These are phyloP conservation scores for Serranus cabrilla DNA, from an alignment of 2,797 vertebrate genomes.

Conservation along the genomic window DNA sequence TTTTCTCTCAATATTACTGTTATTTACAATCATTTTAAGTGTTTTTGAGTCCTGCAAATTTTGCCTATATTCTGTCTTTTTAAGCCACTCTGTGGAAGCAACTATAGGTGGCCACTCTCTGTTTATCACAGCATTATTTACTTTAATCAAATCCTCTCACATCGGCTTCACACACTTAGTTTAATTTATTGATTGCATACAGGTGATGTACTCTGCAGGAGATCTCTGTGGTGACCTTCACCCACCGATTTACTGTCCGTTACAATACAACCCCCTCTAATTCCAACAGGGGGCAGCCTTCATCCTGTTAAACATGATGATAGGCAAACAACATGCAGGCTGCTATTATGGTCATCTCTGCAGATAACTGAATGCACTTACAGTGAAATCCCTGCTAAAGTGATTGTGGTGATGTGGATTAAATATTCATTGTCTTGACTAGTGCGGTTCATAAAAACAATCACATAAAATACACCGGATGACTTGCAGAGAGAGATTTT, in stretches of 20 bases:
- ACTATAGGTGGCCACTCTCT: constrained; percentile 18
- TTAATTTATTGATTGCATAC: constrained; percentile 73
- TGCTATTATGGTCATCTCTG: background rate
- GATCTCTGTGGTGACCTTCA: constrained; percentile 59
- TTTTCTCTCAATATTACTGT: background rate
- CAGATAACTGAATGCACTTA: background rate
- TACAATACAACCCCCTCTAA: constrained; percentile 26
- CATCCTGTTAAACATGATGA: constrained; percentile 13
- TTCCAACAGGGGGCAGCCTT: constrained; percentile 64
- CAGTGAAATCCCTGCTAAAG: background rate
- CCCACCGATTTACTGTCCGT: background rate
- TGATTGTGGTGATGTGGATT: background rate
- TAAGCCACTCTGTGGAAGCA: constrained; percentile 6
- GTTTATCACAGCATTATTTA: constrained; percentile 53
- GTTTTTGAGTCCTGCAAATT: background rate
- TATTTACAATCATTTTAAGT: background rate
- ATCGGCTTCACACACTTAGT: constrained; percentile 33
- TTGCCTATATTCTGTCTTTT: background rate
- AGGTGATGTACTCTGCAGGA: constrained; percentile 38
- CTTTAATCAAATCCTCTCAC: constrained; percentile 53
- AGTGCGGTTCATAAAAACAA: background rate
- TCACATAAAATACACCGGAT: background rate
- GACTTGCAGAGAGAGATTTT: background rate
- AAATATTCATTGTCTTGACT: background rate
- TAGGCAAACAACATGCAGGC: background rate